Evolutionary conservation across 2,797 vertebrate genomes (phyloP), one percentile per base, ranked within the genome.

Genomic region (Sparidentex hasta): DNA sequence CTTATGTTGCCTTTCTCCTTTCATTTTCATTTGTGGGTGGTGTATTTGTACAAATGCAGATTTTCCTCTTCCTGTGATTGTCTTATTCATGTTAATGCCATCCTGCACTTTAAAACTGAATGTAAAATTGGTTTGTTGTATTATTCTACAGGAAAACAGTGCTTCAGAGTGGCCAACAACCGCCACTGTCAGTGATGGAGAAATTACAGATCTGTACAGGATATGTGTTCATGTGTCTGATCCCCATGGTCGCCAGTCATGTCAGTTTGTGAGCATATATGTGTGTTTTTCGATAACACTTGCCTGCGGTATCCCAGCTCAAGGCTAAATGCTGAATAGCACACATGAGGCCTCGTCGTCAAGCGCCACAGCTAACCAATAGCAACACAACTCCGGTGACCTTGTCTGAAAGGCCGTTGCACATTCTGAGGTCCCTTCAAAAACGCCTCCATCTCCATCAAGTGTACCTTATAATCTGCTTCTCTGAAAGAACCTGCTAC

Each of bases 251-350:
- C 2, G 13, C 41, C 21, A 73, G 71, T 76, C 65, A 76, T 55
- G 77, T 67, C 73, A 64, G 17, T 78, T 11, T 78, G 44, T 62
- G 44, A 74, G 74, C 29, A 13, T 47, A 21, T 18, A n/a, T 59
- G 25, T 54, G 55, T 55, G 38, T 80, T 44, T 74, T 65, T 79
- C n/a, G 13, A 44, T 44, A 64, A 27, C 77, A 20, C 65, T 79
- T 66, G 47, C 8, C 66, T 57, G 78, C 74, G 73, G 81, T 63
- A 74, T 85, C 65, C 41, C 69, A 77, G 71, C 87, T 92, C 88
- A 92, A 92, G 93, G 92, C 85, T 71, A 46, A 87, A 80, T 18
- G n/a, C 65, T 92, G 86, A 92, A 92, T 88, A 87, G 83, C 74
- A 81, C 86, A 86, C 80, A 84, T 82, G 87, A 86, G 85, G 78